phyloP scores from a whole-genome alignment of 2,888 invertebrate species.

The Parapristionchus giblindavisi region DNA sequence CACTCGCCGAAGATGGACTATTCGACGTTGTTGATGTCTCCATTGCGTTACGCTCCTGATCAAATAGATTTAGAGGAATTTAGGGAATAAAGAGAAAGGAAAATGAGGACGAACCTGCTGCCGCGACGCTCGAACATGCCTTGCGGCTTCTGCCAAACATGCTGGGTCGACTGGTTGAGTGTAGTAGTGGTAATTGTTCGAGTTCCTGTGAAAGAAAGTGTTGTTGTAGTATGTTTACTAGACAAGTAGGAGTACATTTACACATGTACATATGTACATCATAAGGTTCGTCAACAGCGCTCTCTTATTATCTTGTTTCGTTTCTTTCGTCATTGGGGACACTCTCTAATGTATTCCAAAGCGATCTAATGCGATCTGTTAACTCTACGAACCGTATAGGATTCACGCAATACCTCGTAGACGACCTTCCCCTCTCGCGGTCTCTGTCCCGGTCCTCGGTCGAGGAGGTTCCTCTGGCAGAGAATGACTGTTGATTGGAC shows the following conservation, averaged over 20 bases:
- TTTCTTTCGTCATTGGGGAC: too few species aligned
- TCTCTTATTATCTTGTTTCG: too few species aligned
- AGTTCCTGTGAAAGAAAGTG: too few species aligned
- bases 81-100: neutral
- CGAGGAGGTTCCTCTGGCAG: slow-evolving; percentile 13
- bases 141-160: slow-evolving; percentile 61
- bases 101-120: neutral
- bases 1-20: slow-evolving; percentile 20
- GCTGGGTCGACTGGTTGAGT: slow-evolving; percentile 68
- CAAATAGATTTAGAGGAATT: neutral
- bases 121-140: slow-evolving; percentile 48
- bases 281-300: too few species aligned
- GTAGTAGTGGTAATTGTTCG: slow-evolving; percentile 67
- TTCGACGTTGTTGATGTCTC: slow-evolving; percentile 8
- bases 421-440: slow-evolving; percentile 51
- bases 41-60: slow-evolving; percentile 34
- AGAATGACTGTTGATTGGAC: slow-evolving; percentile 35
- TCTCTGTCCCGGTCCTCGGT: slow-evolving; percentile 46
- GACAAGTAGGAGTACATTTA: too few species aligned
- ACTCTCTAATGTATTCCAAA: too few species aligned
- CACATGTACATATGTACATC: too few species aligned
- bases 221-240: too few species aligned
- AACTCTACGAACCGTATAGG: too few species aligned
- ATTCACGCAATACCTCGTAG: too few species aligned
- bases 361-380: too few species aligned